Evolutionary conservation across 2,113 vertebrate species (phyloP).

Genomic region (Eurypyga helias): DNA sequence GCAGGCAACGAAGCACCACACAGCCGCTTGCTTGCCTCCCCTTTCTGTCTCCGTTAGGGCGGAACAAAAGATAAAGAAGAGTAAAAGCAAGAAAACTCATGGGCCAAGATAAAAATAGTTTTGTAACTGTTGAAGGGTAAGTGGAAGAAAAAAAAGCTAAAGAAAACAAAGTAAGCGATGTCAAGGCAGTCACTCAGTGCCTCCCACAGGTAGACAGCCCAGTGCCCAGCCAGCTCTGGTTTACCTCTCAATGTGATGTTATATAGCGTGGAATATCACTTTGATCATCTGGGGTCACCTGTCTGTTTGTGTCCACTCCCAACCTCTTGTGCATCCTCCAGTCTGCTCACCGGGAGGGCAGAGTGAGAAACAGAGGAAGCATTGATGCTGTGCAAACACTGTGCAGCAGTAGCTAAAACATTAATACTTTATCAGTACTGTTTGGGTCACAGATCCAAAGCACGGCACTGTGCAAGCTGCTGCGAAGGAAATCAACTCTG

Average conservation of each 20-base stretch:
- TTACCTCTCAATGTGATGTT: background rate
- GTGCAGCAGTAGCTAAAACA: background rate
- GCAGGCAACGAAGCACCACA: background rate
- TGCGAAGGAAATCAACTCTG: background rate
- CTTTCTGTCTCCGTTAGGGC: background rate
- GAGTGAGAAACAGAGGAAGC: background rate
- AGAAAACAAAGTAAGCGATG: background rate
- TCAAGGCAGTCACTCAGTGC: background rate
- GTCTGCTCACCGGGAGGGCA: fast-evolving
- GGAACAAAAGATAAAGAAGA: background rate
- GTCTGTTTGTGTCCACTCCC: background rate
- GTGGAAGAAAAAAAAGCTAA: background rate
- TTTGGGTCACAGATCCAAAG: background rate
- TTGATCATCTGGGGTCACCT: background rate
- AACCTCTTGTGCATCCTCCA: background rate
- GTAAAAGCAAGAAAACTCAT: background rate
- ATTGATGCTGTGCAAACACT: background rate
- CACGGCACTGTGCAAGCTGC: background rate
- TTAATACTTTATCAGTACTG: background rate
- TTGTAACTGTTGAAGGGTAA: background rate
- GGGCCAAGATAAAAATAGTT: background rate
- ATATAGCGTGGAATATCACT: background rate
- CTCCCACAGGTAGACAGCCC: background rate
- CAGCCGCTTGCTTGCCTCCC: background rate
- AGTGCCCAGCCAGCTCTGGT: background rate